Conservation (phyloP, 2,797 vertebrate species). For the Tenualosa ilisha region DNA sequence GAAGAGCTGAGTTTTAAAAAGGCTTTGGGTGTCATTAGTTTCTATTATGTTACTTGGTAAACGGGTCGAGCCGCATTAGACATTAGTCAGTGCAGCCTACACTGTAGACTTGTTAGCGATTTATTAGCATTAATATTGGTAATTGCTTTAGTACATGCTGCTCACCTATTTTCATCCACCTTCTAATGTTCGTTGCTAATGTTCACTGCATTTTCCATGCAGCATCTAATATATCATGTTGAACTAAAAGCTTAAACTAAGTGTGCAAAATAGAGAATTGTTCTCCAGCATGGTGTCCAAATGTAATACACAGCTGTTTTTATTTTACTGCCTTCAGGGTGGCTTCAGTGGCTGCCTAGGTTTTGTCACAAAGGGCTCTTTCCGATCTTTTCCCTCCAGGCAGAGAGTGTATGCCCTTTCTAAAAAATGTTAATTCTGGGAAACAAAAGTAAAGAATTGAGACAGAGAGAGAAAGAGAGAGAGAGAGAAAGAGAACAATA, state of each 20-base stretch:
- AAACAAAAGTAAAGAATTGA: not conserved
- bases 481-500: not conserved
- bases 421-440: not conserved
- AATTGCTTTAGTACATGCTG: conserved; percentile 8
- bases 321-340: too few species aligned
- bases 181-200: not conserved
- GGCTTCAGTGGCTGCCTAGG: not conserved
- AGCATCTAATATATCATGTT: not conserved
- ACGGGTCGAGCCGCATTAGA: not conserved
- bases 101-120: conserved; percentile 20
- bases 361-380: not conserved
- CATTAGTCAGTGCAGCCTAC: conserved; percentile 20
- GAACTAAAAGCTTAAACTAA: not conserved
- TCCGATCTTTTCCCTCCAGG: not conserved
- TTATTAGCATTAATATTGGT: conserved; percentile 23
- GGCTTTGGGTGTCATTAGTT: conserved; percentile 25
- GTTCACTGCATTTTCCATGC: not conserved
- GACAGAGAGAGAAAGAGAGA: too few species aligned
- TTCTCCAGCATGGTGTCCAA: not conserved
- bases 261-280: not conserved
- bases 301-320: not conserved
- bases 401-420: not conserved
- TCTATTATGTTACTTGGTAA: conserved; percentile 21
- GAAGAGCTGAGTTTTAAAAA: conserved; percentile 24
- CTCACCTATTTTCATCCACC: not conserved